Evolutionary conservation across 2,888 invertebrate species (phyloP), one percentile per base, ranked within the genome.

Genomic region (Tetragonisca angustula): DNA sequence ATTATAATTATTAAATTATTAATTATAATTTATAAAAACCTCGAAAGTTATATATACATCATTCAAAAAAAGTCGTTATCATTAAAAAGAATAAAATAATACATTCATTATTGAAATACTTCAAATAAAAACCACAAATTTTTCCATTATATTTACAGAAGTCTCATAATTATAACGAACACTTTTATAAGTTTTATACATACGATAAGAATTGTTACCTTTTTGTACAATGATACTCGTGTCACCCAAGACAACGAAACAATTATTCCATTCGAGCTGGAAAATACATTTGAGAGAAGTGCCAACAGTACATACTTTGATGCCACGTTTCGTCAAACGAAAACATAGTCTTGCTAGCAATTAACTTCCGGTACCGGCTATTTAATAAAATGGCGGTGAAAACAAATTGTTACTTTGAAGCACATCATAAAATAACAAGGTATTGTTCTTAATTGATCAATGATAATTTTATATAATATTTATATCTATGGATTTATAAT

Each of bases 251-350:
- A 49, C 74, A 76, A 67, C 67, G 73, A 76, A 71, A 85, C 62
- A 65, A 65, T 79, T 49, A 76, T 70, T 80, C 75, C 79, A 80
- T 72, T 80, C n/a, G 74, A 71, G 56, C 74, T 81, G 76, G 74
- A 54, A 21, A 27, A 82, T 49, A 78, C 83, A 87, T 84, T 84
- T 84, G 77, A 80, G 83, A 87, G 67, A 85, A 88, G 87, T 92
- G 92, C 92, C 93, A 92, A 91, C 90, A 90, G 90, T 91, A 89
- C 91, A 87, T 76, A 83, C 87, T 88, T 80, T 70, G 76, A 81
- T 93, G 93, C 93, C 93, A 93, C 93, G 93, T 93, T 90, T 92
- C 91, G 90, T 86, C 83, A 83, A 83, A 75, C 78, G 64, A 81
- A 84, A 90, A 87, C 83, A 87, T 83, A 86, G 79, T 85, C 79